Evolutionary conservation across 2,888 invertebrate species (phyloP), one percentile per base, ranked within the genome.

Genomic region (Pogonocherus hispidulus): DNA sequence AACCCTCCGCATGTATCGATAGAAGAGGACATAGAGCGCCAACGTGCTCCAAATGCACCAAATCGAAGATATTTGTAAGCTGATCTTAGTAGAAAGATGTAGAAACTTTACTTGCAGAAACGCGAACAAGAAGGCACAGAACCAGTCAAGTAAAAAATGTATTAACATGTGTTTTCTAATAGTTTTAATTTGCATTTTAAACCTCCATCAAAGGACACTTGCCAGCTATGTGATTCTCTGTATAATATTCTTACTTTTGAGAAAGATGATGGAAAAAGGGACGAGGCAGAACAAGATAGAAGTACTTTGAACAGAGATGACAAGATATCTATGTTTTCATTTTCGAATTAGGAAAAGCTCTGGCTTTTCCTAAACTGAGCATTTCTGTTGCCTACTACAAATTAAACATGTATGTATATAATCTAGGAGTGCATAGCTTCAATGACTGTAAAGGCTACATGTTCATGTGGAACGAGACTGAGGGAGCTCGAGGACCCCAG

Each of bases 301-400:
- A 23, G 49, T 9, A 16, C 66, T 11, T 16, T 66, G 11, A 69
- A 66, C 19, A 63, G n/a, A 9, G 70, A 70, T 55, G 14, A 18
- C 67, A 68, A 27, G 59, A 22, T 14, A 67, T 18, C 19, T 66
- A 69, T 54, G 69, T 71, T 8, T 16, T 69, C 9, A 71, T 63
- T 9, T 70, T 70, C 27, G 65, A 70, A 14, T 54, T 68, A 37
- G 22, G 65, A 27, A 70, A 70, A 70, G 68, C 68, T 56, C 9
- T 69, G 18, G 54, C 70, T 20, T 68, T 65, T 65, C 60, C 65
- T 14, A 67, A 70, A 67, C 1, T 67, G 19, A 63, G 41, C 59
- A 67, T 22, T 14, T 70, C 67, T 63, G 65, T 64, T 11, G 64
- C 64, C 14, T 69, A 65, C 22, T 67, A 67, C 23, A 63, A 70